phyloP scores from a whole-genome alignment of 2,797 vertebrate genomes.

The Bryconaethiops microstoma region DNA sequence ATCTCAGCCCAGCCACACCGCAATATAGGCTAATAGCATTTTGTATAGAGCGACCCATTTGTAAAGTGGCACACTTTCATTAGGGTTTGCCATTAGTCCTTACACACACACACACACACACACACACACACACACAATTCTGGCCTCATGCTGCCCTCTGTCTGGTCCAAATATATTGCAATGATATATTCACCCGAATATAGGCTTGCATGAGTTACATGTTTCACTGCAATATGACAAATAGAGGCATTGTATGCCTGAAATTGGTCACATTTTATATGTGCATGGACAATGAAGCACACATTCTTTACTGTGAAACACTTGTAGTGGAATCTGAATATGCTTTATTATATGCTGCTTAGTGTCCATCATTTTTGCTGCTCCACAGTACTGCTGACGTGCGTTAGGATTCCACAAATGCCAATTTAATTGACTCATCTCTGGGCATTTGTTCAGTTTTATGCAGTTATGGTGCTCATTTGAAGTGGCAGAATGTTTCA shows the following conservation, averaged over 20 bases:
- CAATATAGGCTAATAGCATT: constrained; percentile 38
- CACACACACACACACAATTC: constrained; percentile 6
- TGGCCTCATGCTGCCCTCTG: constrained; percentile 25
- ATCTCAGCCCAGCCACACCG: constrained; percentile 20
- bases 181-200: constrained; percentile 9
- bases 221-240: constrained; percentile 8
- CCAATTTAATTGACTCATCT: not conserved
- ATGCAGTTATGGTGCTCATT: too few relatives aligned
- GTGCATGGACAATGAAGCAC: constrained; percentile 12
- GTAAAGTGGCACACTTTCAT: constrained; percentile 38
- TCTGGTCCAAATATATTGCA: constrained; percentile 20
- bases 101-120: constrained; percentile 4
- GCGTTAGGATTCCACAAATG: not conserved
- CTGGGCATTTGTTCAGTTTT: not conserved
- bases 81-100: constrained; percentile 29
- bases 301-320: not conserved
- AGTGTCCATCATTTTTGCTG: constrained; percentile 9
- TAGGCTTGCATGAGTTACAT: not conserved
- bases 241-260: constrained; percentile 1
- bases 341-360: not conserved
- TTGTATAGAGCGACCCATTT: constrained; percentile 38
- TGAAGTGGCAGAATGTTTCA: not conserved
- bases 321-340: not conserved
- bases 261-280: constrained; percentile 13
- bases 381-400: not conserved